Evolutionary conservation across 2,888 invertebrate genomes (phyloP), one percentile per base, ranked within the genome.

Genomic region (Belgica antarctica): DNA sequence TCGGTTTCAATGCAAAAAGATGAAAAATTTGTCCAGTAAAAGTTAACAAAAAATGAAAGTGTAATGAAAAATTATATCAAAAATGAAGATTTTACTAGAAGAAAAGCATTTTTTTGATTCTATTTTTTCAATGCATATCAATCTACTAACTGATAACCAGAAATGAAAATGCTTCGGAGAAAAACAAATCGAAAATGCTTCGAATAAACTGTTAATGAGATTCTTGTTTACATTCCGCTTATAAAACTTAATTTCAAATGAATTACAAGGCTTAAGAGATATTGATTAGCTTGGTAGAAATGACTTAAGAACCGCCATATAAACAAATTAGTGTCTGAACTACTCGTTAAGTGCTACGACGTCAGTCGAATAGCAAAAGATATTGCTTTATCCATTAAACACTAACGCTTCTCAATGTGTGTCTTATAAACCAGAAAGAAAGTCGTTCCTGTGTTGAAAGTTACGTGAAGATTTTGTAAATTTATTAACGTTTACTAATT

Each of bases 391-490:
- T 52, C 22, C 52, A 52, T 52, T 8, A 52, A 52, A 17, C 19
- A 19, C 17, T 52, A 52, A 52, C 52, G 52, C 52, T 52, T 52
- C 22, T 52, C 52, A 52, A 52, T 52, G 52, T 52, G 52, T 52
- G 52, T 52, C 52, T 52, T 52, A 52, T 19, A 31, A 31, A n/a
- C n/a, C n/a, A n/a, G n/a, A n/a, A n/a, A n/a, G n/a, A n/a, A n/a
- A n/a, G n/a, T 41, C 15, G 41, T 41, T 41, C 41, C 41, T 41
- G 41, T 41, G n/a, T 41, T n/a, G n/a, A n/a, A n/a, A n/a, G n/a
- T n/a, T n/a, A n/a, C n/a, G n/a, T n/a, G n/a, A n/a, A n/a, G n/a
- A n/a, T n/a, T n/a, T n/a, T n/a, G n/a, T n/a, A n/a, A n/a, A n/a
- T n/a, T n/a, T n/a, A n/a, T n/a, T n/a, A n/a, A n/a, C n/a, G n/a